phyloP scores from a whole-genome alignment of 2,113 vertebrate genomes.

The Oreocharis arfaki region DNA sequence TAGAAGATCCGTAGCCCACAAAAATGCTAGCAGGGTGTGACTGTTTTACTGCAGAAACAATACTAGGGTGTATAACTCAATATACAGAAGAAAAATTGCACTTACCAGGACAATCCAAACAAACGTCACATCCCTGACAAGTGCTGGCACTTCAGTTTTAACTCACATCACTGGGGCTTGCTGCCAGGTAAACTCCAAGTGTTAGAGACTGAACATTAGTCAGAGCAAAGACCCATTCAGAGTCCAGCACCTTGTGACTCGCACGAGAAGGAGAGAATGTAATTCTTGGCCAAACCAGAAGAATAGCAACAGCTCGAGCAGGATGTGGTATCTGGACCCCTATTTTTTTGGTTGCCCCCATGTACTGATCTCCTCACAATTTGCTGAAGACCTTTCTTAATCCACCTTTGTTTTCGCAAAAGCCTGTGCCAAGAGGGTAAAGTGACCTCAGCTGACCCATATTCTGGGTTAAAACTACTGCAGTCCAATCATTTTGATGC shows the following conservation, averaged over 20 bases:
- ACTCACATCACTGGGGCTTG: not conserved
- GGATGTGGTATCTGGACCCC: not conserved
- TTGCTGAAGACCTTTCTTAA: not conserved
- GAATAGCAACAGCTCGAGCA: not conserved
- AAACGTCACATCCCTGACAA: not conserved
- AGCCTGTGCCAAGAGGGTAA: not conserved
- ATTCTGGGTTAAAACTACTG: not conserved
- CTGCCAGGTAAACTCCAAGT: not conserved
- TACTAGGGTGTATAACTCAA: not conserved
- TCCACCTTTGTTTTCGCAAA: not conserved
- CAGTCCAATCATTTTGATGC: not conserved
- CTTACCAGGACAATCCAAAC: not conserved
- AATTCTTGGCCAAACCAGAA: not conserved
- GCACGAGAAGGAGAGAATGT: not conserved
- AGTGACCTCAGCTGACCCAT: not conserved
- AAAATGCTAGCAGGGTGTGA: conserved; percentile 18
- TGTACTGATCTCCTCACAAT: not conserved
- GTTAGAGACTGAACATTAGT: not conserved
- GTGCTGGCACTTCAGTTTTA: not conserved
- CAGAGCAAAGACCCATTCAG: not conserved
- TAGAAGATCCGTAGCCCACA: not conserved
- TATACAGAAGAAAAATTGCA: not conserved
- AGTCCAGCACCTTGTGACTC: conserved; percentile 8
- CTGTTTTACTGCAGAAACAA: not conserved
- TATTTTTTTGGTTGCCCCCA: not conserved